phyloP scores from a whole-genome alignment of 2,113 vertebrate species.

The Sisor rabdophorus region DNA sequence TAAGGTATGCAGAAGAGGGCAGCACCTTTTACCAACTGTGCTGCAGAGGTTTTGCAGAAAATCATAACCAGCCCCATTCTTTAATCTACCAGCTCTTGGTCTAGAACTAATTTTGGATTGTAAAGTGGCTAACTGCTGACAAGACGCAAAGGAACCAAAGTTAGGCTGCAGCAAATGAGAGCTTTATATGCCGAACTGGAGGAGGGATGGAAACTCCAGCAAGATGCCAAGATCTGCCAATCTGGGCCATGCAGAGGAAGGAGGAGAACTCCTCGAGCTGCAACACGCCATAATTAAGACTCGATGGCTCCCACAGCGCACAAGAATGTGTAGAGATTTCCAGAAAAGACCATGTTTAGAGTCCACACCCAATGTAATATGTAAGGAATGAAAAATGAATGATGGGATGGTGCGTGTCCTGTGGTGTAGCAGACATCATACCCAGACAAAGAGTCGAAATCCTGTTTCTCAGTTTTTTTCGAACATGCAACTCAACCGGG shows the following conservation, averaged over 20 bases:
- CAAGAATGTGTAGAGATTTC: neutral
- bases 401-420: neutral
- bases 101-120: too few relatives aligned
- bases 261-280: slow-evolving; percentile 2
- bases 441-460: neutral
- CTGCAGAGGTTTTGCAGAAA: neutral
- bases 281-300: slow-evolving; percentile 21
- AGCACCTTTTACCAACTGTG: neutral
- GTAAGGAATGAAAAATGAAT: neutral
- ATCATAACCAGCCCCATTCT: neutral
- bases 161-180: neutral
- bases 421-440: neutral
- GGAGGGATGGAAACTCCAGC: slow-evolving; percentile 24
- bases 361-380: neutral
- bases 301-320: slow-evolving; percentile 4
- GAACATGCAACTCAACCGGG: neutral
- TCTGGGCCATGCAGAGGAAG: neutral
- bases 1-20: neutral
- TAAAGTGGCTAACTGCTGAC: neutral
- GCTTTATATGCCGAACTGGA: slow-evolving; percentile 6
- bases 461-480: neutral
- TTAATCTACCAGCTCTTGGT: neutral
- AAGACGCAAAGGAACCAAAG: neutral
- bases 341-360: neutral
- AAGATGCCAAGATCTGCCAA: slow-evolving; percentile 23